A percentile compares a stretch with the other conserved stretches of the same genome.
Conservation (phyloP, 2,113 vertebrate species). For the Microcebus tavaratra region DNA sequence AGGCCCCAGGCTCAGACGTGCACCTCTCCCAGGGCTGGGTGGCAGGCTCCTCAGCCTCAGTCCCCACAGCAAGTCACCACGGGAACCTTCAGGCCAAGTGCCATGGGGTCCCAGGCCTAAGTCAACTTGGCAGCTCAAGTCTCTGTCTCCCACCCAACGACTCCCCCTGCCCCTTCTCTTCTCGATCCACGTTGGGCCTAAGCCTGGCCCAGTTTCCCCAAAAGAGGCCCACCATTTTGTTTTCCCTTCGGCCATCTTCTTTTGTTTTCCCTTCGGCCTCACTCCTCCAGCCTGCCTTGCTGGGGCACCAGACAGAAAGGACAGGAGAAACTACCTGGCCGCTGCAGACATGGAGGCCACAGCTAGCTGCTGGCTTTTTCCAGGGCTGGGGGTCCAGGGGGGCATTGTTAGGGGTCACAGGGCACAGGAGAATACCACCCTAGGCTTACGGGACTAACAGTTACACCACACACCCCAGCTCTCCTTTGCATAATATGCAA, state of each 20-base stretch:
- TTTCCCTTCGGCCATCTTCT: not conserved
- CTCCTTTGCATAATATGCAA: not conserved
- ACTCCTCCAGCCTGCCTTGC: too few relatives aligned
- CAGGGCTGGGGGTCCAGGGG: not conserved
- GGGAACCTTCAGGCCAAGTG: not conserved
- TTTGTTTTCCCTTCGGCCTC: not conserved
- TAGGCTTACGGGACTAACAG: not conserved
- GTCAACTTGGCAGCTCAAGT: not conserved
- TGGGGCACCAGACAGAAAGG: not conserved
- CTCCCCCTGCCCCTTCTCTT: not conserved
- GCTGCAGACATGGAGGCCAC: not conserved
- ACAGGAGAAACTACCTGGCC: accelerated
- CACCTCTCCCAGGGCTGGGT: too few relatives aligned
- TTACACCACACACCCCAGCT: not conserved
- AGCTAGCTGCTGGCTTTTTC: not conserved
- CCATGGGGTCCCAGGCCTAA: not conserved
- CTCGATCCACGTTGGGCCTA: not conserved
- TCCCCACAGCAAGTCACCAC: not conserved
- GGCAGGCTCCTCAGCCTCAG: not conserved
- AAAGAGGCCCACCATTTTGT: constrained; percentile 22
- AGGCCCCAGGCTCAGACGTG: not conserved
- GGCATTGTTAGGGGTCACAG: not conserved
- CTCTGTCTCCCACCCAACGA: not conserved
- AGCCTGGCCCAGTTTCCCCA: not conserved
- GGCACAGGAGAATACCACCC: not conserved